These are phyloP conservation scores for Pangasius mekongensis DNA, from an alignment of 2,797 vertebrate genomes.

Conservation along the genomic window DNA sequence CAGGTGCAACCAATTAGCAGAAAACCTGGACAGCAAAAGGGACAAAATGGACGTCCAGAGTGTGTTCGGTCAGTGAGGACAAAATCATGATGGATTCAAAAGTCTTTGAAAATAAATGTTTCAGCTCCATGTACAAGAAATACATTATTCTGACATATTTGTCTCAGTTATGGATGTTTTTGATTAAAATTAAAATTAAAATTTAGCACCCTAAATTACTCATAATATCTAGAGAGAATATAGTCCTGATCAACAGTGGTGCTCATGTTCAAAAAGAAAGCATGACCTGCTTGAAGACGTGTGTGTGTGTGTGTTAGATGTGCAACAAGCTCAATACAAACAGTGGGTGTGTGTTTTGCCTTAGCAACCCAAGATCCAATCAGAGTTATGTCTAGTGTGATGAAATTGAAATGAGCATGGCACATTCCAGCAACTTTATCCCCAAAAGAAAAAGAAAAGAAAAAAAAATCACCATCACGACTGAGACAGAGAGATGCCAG, in stretches of 20 bases:
- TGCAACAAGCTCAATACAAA: neutral
- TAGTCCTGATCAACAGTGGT: neutral
- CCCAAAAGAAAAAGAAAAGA: neutral
- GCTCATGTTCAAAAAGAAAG: neutral
- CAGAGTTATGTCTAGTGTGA: neutral
- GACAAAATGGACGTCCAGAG: neutral
- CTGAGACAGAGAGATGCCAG: neutral
- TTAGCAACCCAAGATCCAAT: conserved; percentile 29
- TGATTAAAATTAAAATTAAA: neutral
- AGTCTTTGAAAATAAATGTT: neutral
- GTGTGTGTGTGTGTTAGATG: neutral
- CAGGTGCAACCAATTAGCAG: neutral
- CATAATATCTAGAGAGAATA: neutral
- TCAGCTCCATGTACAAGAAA: neutral
- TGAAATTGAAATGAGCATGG: neutral
- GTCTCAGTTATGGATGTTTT: neutral
- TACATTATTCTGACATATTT: neutral
- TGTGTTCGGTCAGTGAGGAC: neutral
- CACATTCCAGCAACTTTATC: neutral
- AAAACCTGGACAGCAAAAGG: neutral
- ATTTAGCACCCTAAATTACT: neutral
- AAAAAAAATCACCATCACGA: neutral
- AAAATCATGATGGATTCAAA: neutral
- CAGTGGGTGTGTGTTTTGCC: conserved; percentile 23
- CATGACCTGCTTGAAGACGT: neutral